Conservation (phyloP, 1,140 invertebrate genomes). For the Gerris buenoi region DNA sequence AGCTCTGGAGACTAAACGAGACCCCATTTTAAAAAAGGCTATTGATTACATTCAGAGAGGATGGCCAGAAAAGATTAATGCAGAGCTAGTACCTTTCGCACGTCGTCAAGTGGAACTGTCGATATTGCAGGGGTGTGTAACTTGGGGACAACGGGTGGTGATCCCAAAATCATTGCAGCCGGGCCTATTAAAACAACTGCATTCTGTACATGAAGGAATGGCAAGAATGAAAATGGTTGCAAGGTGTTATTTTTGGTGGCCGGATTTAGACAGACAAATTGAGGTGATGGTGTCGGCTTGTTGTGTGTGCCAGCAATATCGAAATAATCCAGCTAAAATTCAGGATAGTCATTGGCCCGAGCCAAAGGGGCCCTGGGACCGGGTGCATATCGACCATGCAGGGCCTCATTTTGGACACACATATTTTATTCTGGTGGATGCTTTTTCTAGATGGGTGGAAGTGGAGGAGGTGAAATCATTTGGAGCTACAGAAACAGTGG, state of each 20-base stretch:
- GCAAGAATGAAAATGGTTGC: background rate
- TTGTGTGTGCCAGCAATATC: background rate
- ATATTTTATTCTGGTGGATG: slow-evolving; percentile 29
- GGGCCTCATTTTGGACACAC: slow-evolving; percentile 23
- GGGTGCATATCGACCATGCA: slow-evolving; percentile 31
- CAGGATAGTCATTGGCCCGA: background rate
- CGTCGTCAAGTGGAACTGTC: background rate
- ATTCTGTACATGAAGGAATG: background rate
- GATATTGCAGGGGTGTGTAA: background rate
- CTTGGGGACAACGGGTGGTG: background rate
- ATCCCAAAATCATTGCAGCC: background rate
- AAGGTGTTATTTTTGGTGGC: background rate
- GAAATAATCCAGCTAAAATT: background rate
- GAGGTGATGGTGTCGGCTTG: background rate
- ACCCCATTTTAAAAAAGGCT: background rate
- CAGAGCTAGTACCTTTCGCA: background rate
- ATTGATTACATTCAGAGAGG: background rate
- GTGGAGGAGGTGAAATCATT: background rate
- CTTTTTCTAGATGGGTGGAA: slow-evolving; percentile 13
- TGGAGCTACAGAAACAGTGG: background rate
- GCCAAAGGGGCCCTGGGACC: slow-evolving; percentile 27
- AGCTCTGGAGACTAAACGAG: background rate
- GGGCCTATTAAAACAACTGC: background rate
- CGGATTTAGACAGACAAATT: background rate
- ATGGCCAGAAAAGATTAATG: background rate